Percentiles rank a stretch among this genome's conserved stretches.
Evolutionary conservation across 2,888 invertebrate genomes (phyloP).

Genomic region (Diadegma fenestrale): DNA sequence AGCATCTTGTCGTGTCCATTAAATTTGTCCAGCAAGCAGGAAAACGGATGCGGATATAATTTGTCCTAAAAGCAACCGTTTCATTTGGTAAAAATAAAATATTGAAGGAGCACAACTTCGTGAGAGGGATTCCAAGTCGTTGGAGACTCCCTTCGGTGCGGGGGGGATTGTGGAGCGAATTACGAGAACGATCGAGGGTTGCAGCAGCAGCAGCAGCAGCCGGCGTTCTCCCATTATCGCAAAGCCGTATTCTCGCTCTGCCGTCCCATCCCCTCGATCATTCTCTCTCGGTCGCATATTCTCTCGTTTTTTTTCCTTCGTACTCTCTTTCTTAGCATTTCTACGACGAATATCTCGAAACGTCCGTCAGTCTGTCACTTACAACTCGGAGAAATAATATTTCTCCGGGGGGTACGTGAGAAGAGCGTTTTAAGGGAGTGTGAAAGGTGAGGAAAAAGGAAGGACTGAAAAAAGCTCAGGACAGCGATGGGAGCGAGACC

Average conservation of each 20-base stretch:
- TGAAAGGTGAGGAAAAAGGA: constrained; percentile 29
- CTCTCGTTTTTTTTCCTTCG: constrained; percentile 65
- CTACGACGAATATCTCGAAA: constrained; percentile 76
- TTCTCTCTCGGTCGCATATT: constrained; percentile 43
- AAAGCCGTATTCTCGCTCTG: constrained; percentile 67
- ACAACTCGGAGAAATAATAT: constrained; percentile 80
- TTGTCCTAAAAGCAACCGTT: constrained; percentile 37
- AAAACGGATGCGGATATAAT: constrained; percentile 29
- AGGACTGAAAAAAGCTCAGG: neutral
- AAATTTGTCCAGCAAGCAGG: constrained; percentile 31
- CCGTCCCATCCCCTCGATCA: constrained; percentile 58
- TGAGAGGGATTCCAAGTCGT: constrained; percentile 14
- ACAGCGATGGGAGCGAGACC: neutral
- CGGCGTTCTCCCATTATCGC: constrained; percentile 63
- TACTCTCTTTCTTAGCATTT: constrained; percentile 42
- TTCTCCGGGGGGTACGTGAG: constrained; percentile 72
- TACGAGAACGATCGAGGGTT: constrained; percentile 59
- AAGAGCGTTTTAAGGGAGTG: constrained; percentile 63
- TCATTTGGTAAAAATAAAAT: constrained; percentile 42
- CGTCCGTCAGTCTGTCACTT: constrained; percentile 81
- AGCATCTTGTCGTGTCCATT: constrained; percentile 20
- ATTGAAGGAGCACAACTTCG: constrained; percentile 33
- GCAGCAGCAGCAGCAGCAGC: constrained; percentile 42
- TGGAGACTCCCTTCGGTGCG: constrained; percentile 32
- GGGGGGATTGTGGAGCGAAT: constrained; percentile 49